These are phyloP conservation scores for Oryzias melastigma DNA, from an alignment of 2,113 vertebrate genomes.

Conservation along the genomic window DNA sequence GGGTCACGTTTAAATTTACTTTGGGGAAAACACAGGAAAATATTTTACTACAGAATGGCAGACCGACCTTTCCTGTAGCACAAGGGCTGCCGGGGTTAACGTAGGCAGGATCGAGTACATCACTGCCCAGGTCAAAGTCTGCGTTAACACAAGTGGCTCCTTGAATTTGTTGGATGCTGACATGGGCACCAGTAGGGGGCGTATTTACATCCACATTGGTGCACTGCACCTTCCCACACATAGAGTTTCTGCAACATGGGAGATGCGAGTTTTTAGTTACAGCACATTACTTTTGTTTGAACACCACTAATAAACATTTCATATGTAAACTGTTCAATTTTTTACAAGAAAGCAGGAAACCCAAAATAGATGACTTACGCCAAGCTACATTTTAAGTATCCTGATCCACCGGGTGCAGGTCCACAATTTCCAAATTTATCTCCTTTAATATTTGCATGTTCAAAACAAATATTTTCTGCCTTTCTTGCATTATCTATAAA, in stretches of 20 bases:
- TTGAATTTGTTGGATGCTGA: constrained; percentile 30
- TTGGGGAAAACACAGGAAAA: not conserved
- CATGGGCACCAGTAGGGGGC: constrained; percentile 46
- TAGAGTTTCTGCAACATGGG: constrained; percentile 69
- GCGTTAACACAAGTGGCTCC: constrained; percentile 75
- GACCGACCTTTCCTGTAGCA: constrained; percentile 76
- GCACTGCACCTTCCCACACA: constrained; percentile 89
- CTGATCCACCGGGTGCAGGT: not conserved
- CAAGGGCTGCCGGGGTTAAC: constrained; percentile 83
- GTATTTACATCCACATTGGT: constrained; percentile 62
- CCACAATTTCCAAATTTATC: constrained; percentile 87
- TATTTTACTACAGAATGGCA: not conserved
- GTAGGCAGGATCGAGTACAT: constrained; percentile 85
- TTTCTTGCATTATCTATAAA: constrained; percentile 78
- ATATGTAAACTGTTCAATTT: no score
- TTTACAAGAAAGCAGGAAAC: no score
- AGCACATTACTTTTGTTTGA: no score
- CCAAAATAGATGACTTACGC: constrained; percentile 73
- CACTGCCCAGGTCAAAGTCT: constrained; percentile 82
- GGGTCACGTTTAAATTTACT: not conserved
- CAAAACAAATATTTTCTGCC: constrained; percentile 81
- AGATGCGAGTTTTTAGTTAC: no score
- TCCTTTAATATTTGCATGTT: constrained; percentile 74
- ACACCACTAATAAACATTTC: no score
- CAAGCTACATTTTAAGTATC: constrained; percentile 57